A percentile compares a stretch with the other conserved stretches of the same genome.
Evolutionary conservation across 2,113 vertebrate genomes (phyloP).

Genomic region (Fulica atra): DNA sequence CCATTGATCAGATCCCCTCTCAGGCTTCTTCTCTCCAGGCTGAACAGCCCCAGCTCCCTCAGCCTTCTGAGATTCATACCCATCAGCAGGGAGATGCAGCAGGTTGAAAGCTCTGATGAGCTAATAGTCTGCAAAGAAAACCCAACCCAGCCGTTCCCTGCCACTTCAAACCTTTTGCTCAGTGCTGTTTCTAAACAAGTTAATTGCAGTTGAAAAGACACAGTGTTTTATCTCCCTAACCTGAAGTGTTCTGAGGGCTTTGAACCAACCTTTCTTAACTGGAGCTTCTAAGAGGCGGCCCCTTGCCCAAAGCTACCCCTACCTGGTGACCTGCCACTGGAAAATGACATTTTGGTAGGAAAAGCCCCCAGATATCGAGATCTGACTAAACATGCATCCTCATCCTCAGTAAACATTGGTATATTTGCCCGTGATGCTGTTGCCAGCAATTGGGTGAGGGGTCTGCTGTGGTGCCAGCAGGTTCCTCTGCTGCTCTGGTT

Average conservation of each 20-base stretch:
- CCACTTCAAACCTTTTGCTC: neutral
- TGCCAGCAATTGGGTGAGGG: neutral
- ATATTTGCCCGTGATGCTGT: fast-evolving
- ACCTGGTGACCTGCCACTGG: neutral
- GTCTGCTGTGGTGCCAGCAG: fast-evolving
- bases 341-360: neutral
- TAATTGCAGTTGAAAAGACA: neutral
- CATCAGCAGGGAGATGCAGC: neutral
- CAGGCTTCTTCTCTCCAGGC: too few species aligned
- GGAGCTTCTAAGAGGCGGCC: neutral
- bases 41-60: too few species aligned
- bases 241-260: neutral
- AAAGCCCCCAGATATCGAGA: too few species aligned
- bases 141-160: neutral
- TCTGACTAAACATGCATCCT: neutral
- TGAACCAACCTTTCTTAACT: neutral
- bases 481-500: neutral
- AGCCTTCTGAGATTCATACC: fast-evolving
- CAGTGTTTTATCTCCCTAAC: neutral
- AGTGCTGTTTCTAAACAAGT: fast-evolving
- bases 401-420: fast-evolving
- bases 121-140: neutral
- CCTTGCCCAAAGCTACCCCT: neutral
- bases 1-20: too few species aligned
- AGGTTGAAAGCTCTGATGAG: neutral